Evolutionary conservation across 2,113 vertebrate species (phyloP), one percentile per base, ranked within the genome.

Genomic region (Paedocypris sp.): DNA sequence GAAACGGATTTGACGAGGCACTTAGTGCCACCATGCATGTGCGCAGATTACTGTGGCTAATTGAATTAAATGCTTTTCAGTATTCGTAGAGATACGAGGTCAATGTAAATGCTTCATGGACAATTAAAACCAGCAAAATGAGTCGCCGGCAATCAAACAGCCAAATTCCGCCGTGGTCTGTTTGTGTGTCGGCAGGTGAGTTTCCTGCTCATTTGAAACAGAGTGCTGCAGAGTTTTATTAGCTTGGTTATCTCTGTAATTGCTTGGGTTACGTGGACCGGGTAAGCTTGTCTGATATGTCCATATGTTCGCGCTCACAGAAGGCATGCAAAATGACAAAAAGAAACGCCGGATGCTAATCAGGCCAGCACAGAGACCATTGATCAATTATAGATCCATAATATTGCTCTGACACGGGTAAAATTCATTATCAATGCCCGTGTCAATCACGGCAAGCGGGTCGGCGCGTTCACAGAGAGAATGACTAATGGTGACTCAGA

Each of bases 201-300:
- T 56, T 57, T 57, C 36, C 33, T 32, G n/a, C 41, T 13, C 42
- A 46, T 53, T 19, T 57, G 33, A 57, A 57, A 62, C n/a, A 45
- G 48, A 42, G 63, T 66, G 29, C n/a, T n/a, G 47, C 72, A 38
- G 26, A 64, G 66, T 46, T 67, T 74, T 64, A 80, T 76, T 73
- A 70, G 63, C 75, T 80, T 64, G 51, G 56, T 73, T 79, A 79
- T 81, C 75, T 70, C 38, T 9, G 69, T 75, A 77, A 78, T 76
- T 78, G 65, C 74, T 72, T 69, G 75, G 71, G 77, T 80, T 74
- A 75, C 52, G 70, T 64, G 68, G 31, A 45, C 23, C 19, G 50
- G 6, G 73, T 75, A 66, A 69, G 66, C 63, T 53, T 63, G 60
- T 7, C 42, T 62, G 64, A 67, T n/a, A 33, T 16, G 33, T 45